Evolutionary conservation across 1,140 invertebrate genomes (phyloP), one percentile per base, ranked within the genome.

Genomic region (Pentalonia nigronervosa): DNA sequence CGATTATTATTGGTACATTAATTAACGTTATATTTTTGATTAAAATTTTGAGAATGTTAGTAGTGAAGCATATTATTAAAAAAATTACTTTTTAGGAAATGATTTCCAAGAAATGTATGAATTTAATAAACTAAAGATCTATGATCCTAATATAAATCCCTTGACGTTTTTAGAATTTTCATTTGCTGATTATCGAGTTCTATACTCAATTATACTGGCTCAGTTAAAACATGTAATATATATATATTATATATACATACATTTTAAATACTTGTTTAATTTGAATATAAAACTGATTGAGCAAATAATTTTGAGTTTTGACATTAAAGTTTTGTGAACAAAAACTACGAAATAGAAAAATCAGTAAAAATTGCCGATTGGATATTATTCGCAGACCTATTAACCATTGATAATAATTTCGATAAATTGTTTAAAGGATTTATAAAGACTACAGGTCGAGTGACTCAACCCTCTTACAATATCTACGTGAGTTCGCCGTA

Each of bases 21-120:
- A 41, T 53, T 53, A n/a, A 47, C 53, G 95, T 98, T 98, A 95
- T 98, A 97, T 90, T 53, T 53, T 2, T 14, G 11, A 48, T 11
- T 48, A 48, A 48, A 48, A 48, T 48, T 21, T 14, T 23, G 11
- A 53, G 50, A 53, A 53, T 53, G 23, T 7, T 45, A 2, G 14
- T 1, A 14, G 21, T 30, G 8, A 48, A 87, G 47, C 9, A 9
- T n/a, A 30, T 47, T 8, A n/a, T 87, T 45, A 11, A 6, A 14
- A 23, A 23, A 21, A 23, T 53, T 53, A 41, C 4, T 23, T 53
- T 53, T 67, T 81, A 91, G 91, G 91, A 84, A 23, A 30, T 1
- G 91, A 93, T 84, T 84, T 36, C 34, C 91, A 84, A n/a, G 34
- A 81, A 53, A 7, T 36, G 0, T 93, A 93, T 25, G 91, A 81